phyloP scores from a whole-genome alignment of 2,888 invertebrate genomes.

The Hemithea aestivaria region DNA sequence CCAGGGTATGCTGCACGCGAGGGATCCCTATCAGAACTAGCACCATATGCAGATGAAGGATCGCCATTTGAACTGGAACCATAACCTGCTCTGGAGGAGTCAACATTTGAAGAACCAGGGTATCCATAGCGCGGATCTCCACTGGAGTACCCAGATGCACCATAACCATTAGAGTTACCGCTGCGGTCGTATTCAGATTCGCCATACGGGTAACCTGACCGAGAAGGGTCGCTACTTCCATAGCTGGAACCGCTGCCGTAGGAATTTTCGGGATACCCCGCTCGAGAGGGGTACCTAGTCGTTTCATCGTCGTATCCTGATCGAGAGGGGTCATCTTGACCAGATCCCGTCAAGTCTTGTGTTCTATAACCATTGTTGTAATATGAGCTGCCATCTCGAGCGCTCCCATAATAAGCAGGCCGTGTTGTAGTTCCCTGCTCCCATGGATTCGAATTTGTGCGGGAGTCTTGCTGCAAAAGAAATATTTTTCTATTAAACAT shows the following conservation, averaged over 20 bases:
- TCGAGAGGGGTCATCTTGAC: constrained; percentile 1
- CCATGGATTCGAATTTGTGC: constrained; percentile 8
- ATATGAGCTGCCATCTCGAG: background rate
- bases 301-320: constrained; percentile 4
- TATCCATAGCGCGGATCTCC: no score
- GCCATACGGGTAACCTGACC: no score
- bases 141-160: no score
- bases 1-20: no score
- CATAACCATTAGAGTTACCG: no score
- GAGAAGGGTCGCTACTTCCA: background rate
- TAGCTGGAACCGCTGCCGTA: constrained; percentile 1
- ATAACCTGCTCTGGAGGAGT: constrained; percentile 1
- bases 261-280: constrained; percentile 1
- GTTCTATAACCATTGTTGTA: no score
- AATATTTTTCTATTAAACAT: no score
- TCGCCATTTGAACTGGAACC: constrained; percentile 1
- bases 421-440: constrained; percentile 6
- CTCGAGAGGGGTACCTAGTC: background rate
- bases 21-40: no score
- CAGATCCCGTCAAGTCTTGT: no score
- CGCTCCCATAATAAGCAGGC: constrained; percentile 4
- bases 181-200: no score
- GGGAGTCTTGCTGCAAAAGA: constrained; percentile 20
- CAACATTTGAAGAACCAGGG: background rate
- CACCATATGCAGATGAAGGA: no score